These are phyloP conservation scores for Coremacera marginata DNA, from an alignment of 2,888 invertebrate species.

Conservation along the genomic window DNA sequence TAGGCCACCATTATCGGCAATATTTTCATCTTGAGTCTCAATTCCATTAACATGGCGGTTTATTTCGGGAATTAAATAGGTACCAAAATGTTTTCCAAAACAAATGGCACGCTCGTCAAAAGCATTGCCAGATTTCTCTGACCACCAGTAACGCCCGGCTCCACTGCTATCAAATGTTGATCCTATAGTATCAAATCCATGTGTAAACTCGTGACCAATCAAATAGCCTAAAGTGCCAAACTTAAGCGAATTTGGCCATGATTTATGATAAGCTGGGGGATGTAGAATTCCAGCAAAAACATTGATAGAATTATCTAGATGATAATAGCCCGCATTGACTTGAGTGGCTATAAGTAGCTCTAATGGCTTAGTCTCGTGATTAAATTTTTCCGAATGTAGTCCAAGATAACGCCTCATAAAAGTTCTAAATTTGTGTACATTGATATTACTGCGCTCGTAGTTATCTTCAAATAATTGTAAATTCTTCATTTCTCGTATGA, in stretches of 20 bases:
- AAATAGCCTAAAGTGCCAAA: conserved; percentile 63
- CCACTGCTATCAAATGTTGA: conserved; percentile 55
- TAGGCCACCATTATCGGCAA: conserved; percentile 64
- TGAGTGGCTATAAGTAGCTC: conserved; percentile 57
- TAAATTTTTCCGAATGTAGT: conserved; percentile 47
- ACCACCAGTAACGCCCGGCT: conserved; percentile 58
- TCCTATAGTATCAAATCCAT: conserved; percentile 62
- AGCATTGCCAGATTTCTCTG: conserved; percentile 54
- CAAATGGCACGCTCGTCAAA: conserved; percentile 60
- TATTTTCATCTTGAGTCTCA: conserved; percentile 61
- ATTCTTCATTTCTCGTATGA: conserved; percentile 54
- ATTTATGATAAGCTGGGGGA: conserved; percentile 60
- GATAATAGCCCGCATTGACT: conserved; percentile 63
- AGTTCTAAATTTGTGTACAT: conserved; percentile 53
- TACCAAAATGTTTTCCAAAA: conserved; percentile 58
- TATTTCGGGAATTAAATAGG: conserved; percentile 60
- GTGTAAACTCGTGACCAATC: conserved; percentile 65
- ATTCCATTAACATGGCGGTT: conserved; percentile 61
- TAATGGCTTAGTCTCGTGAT: conserved; percentile 55
- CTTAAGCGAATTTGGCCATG: conserved; percentile 61
- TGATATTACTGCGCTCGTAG: conserved; percentile 55
- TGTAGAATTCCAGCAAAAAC: conserved; percentile 62
- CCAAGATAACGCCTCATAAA: conserved; percentile 55
- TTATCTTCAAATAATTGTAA: conserved; percentile 52
- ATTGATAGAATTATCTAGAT: conserved; percentile 63